These are phyloP conservation scores for Diarsia brunnea DNA, from an alignment of 2,888 invertebrate species.

Conservation along the genomic window DNA sequence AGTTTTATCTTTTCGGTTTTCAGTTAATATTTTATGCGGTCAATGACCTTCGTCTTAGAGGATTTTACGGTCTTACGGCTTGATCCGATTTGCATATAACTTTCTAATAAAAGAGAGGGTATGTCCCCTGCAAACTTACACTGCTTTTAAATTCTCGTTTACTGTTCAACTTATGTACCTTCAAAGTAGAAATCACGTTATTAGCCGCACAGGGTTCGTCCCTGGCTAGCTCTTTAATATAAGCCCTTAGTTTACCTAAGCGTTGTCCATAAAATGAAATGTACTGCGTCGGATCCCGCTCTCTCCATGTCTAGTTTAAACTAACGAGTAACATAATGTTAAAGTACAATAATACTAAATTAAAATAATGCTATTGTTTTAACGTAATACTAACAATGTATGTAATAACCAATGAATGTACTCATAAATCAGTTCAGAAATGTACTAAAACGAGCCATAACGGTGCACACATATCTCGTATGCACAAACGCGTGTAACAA, in stretches of 20 bases:
- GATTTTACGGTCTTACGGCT: slow-evolving; percentile 1
- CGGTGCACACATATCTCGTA: slow-evolving; percentile 17
- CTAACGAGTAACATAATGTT: slow-evolving; percentile 14
- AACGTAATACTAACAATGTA: slow-evolving; percentile 31
- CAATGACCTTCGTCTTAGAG: neutral
- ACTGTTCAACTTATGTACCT: neutral
- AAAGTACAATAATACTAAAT: slow-evolving; percentile 33
- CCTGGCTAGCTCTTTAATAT: slow-evolving; percentile 21
- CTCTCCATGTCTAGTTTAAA: neutral
- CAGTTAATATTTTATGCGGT: slow-evolving; percentile 21
- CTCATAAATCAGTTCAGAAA: slow-evolving; percentile 47
- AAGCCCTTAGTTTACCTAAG: slow-evolving; percentile 27
- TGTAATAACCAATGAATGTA: too few species aligned
- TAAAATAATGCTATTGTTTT: slow-evolving; percentile 41
- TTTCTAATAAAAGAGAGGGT: neutral
- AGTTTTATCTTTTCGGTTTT: slow-evolving; percentile 32
- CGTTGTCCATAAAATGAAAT: slow-evolving; percentile 33
- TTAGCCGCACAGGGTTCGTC: neutral
- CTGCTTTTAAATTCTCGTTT: slow-evolving; percentile 1
- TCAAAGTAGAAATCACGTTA: slow-evolving; percentile 18
- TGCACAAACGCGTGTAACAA: slow-evolving; percentile 25
- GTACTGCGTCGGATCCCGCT: neutral
- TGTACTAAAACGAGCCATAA: slow-evolving; percentile 35
- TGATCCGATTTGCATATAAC: slow-evolving; percentile 15
- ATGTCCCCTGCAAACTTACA: neutral